phyloP scores from a whole-genome alignment of 2,888 invertebrate species.

The Idaea dimidiata region DNA sequence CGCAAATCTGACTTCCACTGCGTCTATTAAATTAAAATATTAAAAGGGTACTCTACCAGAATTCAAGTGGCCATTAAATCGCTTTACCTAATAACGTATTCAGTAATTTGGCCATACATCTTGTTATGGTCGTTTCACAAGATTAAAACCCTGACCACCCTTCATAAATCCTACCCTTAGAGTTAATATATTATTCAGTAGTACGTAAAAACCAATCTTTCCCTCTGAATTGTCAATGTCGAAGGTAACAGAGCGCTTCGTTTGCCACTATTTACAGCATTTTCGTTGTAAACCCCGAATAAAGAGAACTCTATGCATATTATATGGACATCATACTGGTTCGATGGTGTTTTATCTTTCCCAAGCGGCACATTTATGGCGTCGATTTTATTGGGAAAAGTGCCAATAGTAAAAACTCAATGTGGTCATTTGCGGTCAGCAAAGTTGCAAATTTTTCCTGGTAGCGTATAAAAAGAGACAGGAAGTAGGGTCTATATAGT shows the following conservation, averaged over 20 bases:
- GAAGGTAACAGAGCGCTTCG: constrained; percentile 18
- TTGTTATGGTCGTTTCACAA: constrained; percentile 75
- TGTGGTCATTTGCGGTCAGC: constrained; percentile 44
- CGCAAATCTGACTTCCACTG: constrained; percentile 38
- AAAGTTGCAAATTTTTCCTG: constrained; percentile 22
- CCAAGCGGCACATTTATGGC: constrained; percentile 63
- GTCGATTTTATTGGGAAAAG: constrained; percentile 62
- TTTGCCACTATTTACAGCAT: constrained; percentile 48
- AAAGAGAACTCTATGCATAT: constrained; percentile 77
- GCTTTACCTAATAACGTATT: constrained; percentile 70
- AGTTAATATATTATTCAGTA: constrained; percentile 72
- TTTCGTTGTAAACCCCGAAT: constrained; percentile 65
- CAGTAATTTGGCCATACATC: constrained; percentile 77
- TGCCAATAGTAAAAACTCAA: constrained; percentile 67
- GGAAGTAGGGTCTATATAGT: constrained; percentile 13
- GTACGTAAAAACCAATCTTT: constrained; percentile 67
- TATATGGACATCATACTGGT: constrained; percentile 74
- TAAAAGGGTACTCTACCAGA: constrained; percentile 56
- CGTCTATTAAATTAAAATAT: constrained; percentile 63
- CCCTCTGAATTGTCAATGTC: constrained; percentile 30
- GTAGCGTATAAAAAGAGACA: constrained; percentile 7
- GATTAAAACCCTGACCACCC: constrained; percentile 76
- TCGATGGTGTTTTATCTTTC: constrained; percentile 64
- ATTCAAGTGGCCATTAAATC: constrained; percentile 70
- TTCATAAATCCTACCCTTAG: constrained; percentile 74